Base-by-base conservation (phyloP, 2,113 vertebrate genomes). In the Barbus barbus region DNA sequence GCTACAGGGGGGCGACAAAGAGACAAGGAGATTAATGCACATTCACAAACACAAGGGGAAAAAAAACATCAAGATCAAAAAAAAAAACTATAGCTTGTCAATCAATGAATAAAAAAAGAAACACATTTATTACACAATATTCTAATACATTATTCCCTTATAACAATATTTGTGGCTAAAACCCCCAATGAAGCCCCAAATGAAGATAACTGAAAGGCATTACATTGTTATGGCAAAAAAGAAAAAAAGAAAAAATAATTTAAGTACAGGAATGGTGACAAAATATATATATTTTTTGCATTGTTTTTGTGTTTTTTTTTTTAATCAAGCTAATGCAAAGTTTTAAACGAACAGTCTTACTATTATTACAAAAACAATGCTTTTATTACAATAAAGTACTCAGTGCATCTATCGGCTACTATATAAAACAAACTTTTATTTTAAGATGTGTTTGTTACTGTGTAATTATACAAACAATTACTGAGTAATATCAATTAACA, bases 1-100 rank as follows among this genome's bases (percentile, higher is more conserved):
- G 97, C 96, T 98, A 88, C 58, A 85, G 3, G 84, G 73, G 53
- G 88, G 89, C 5, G 28, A 65, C 24, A 73, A 14, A 75, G 16
- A 73, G 24, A 72, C 12, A 18, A 48, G 53, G 26, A 31, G 8
- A 28, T 44, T 67, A 51, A 56, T 33, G 33, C 26, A 78, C 58
- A 65, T 2, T 63, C 1, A 24, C 41, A 78, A 8, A 41, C 16
- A 26, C 16, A 67, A 18, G 11, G 4, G 22, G 4, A 22, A 38
- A 22, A 22, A 69, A 22, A 22, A 69, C 5, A 38, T 28, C 13
- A 63, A 31, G 26, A 31, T 33, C 63, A 8, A 67, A 67, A 33
- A 20, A 67, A 69, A 33, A 67, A 36, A 36, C 9, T 14, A 26
- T 16, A 7, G 9, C 26, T 63, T 2, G 26, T 16, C 5, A 14